phyloP scores from a whole-genome alignment of 2,113 vertebrate genomes.

The Pseudonaja textilis region DNA sequence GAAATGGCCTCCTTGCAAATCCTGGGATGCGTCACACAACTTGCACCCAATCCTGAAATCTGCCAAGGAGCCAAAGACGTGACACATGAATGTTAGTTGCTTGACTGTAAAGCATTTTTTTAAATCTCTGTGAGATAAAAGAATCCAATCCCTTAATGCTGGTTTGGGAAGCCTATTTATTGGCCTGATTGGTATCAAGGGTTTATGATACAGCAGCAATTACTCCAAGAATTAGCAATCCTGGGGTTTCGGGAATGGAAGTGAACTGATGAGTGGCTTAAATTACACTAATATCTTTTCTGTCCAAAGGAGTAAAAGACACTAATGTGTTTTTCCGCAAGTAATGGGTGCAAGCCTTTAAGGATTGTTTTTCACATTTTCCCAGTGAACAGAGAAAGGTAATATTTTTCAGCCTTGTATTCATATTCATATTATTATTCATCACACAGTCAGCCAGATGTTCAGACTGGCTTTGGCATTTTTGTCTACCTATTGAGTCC shows the following conservation, averaged over 20 bases:
- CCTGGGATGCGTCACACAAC: conserved; percentile 48
- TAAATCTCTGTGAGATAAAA: conserved; percentile 56
- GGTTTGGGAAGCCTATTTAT: conserved; percentile 62
- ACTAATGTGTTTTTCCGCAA: background rate
- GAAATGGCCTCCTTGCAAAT: conserved; percentile 38
- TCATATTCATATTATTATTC: background rate
- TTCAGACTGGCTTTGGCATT: too few relatives aligned
- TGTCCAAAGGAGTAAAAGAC: background rate
- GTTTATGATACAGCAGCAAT: conserved; percentile 62
- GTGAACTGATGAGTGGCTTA: background rate
- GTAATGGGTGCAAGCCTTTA: background rate
- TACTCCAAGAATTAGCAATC: conserved; percentile 53
- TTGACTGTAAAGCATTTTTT: conserved; percentile 42
- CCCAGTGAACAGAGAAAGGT: background rate
- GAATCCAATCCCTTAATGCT: conserved; percentile 51
- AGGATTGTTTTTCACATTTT: background rate
- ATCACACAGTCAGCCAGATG: too few relatives aligned
- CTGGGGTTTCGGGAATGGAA: conserved; percentile 20
- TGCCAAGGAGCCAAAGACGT: conserved; percentile 32
- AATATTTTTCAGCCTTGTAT: background rate
- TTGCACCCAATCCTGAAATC: conserved; percentile 18
- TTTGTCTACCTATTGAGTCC: too few relatives aligned
- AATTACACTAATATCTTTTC: background rate
- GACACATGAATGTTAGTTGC: conserved; percentile 57
- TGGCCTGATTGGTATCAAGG: conserved; percentile 56